phyloP scores from a whole-genome alignment of 2,113 vertebrate species.

The Eretmochelys imbricata region DNA sequence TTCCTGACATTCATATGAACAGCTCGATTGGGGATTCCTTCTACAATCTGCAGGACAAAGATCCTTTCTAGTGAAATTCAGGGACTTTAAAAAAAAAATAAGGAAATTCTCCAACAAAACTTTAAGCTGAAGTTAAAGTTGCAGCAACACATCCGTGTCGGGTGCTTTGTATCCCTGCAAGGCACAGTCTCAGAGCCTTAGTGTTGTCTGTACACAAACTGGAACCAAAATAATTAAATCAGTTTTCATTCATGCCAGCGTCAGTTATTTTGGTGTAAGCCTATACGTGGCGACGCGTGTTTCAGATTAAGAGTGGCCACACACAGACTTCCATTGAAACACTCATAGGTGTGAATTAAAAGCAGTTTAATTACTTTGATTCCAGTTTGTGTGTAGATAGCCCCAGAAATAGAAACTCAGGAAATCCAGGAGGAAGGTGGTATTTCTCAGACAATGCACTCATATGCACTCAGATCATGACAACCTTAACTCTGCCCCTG shows the following conservation, averaged over 20 bases:
- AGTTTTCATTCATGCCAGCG: not conserved
- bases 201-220: fast-evolving
- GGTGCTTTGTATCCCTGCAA: not conserved
- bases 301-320: not conserved
- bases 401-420: not conserved
- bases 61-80: not conserved
- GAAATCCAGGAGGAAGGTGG: not conserved
- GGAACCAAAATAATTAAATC: fast-evolving
- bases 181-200: fast-evolving
- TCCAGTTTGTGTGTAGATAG: fast-evolving
- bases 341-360: fast-evolving
- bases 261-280: fast-evolving
- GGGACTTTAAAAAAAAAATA: not conserved
- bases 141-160: not conserved
- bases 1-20: not conserved
- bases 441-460: fast-evolving
- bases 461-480: fast-evolving
- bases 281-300: fast-evolving
- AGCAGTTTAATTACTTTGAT: not conserved
- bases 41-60: not conserved
- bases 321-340: not conserved
- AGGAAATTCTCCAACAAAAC: not conserved
- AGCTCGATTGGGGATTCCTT: not conserved
- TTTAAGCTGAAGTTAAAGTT: not conserved
- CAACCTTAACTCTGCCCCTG: fast-evolving